A percentile compares a stretch with the other conserved stretches of the same genome.
Conservation (phyloP, 2,888 invertebrate genomes). For the Ditylenchus weischeri region DNA sequence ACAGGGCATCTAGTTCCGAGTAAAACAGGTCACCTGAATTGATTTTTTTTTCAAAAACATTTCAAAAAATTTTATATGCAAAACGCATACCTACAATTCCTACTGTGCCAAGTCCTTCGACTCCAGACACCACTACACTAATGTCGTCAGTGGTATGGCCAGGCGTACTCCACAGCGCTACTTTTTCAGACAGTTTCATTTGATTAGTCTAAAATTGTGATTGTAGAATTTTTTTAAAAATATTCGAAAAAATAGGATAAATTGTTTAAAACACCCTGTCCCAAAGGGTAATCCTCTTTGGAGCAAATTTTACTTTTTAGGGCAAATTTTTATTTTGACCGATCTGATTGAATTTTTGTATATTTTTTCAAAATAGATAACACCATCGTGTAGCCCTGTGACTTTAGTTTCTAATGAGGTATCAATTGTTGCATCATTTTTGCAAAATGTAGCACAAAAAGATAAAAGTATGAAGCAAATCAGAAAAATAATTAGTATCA, state of each 20-base stretch:
- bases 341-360: too few relatives aligned
- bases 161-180: constrained; percentile 55
- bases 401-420: too few relatives aligned
- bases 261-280: background rate
- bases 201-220: constrained; percentile 36
- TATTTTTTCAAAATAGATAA: too few relatives aligned
- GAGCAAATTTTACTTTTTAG: too few relatives aligned
- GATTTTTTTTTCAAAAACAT: too few relatives aligned
- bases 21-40: constrained; percentile 52
- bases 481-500: too few relatives aligned
- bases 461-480: too few relatives aligned
- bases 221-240: background rate
- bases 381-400: too few relatives aligned
- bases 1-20: constrained; percentile 45
- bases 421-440: too few relatives aligned
- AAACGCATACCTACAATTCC: constrained; percentile 42
- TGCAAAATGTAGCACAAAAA: too few relatives aligned
- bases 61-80: constrained; percentile 11
- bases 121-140: constrained; percentile 47
- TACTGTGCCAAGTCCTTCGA: constrained; percentile 46
- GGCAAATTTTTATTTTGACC: too few relatives aligned
- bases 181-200: constrained; percentile 48
- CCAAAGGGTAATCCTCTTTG: too few relatives aligned
- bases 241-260: background rate
- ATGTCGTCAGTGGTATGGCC: constrained; percentile 53